Evolutionary conservation across 1,140 invertebrate species (phyloP).

Genomic region (Pygmarrhopalites habei): DNA sequence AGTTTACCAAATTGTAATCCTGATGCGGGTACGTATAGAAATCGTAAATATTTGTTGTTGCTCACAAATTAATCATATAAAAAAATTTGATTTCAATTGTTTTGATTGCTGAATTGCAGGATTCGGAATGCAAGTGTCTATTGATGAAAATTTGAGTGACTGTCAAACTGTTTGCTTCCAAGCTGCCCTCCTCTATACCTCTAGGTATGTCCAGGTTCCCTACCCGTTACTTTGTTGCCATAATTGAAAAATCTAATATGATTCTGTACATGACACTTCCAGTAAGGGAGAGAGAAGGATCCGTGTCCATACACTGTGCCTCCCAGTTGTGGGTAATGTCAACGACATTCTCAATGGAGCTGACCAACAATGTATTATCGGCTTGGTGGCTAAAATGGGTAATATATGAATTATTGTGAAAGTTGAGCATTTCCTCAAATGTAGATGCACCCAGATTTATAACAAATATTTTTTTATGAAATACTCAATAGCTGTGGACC

Average conservation of each 20-base stretch:
- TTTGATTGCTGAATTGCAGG: no score
- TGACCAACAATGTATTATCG: conserved; percentile 92
- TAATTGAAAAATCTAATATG: no score
- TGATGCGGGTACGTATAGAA: no score
- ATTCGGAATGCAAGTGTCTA: conserved; percentile 93
- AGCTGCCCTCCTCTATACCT: conserved; percentile 94
- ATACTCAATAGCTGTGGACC: conserved; percentile 70
- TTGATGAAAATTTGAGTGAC: conserved; percentile 85
- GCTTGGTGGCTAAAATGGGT: conserved; percentile 92
- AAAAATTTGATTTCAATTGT: no score
- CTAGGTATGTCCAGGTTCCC: conserved; percentile 93
- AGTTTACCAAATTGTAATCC: conserved; percentile 96
- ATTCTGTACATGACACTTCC: no score
- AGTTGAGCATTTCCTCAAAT: background rate
- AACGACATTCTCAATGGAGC: conserved; percentile 80
- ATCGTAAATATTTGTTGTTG: no score
- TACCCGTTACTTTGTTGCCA: no score
- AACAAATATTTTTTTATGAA: background rate
- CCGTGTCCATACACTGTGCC: conserved; percentile 90
- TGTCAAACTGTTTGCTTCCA: conserved; percentile 90
- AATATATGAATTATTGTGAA: conserved; percentile 39
- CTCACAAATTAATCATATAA: no score
- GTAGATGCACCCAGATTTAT: background rate
- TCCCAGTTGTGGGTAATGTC: conserved; percentile 78
- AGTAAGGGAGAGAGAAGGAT: conserved; percentile 78